A percentile compares a stretch with the other conserved stretches of the same genome.
Evolutionary conservation across 2,888 invertebrate genomes (phyloP).

Genomic region (Dorcus hopei): DNA sequence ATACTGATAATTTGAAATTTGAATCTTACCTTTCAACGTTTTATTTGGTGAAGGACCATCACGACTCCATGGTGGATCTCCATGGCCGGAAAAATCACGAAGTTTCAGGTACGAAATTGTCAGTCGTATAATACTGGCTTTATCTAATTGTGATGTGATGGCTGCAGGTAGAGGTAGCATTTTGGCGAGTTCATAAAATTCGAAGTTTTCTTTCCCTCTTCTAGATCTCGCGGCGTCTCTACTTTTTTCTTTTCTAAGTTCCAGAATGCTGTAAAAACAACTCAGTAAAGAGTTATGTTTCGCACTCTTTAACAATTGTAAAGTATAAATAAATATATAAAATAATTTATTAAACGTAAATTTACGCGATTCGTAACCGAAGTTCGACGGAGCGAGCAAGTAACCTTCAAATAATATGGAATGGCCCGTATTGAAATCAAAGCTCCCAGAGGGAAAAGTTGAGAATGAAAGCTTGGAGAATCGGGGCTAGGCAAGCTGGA

Average conservation of each 20-base stretch:
- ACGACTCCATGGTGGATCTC: slow-evolving; percentile 93
- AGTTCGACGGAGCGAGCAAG: background rate
- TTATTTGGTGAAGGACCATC: slow-evolving; percentile 77
- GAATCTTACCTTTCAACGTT: slow-evolving; percentile 71
- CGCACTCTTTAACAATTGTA: too few relatives aligned
- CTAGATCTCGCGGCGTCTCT: slow-evolving; percentile 89
- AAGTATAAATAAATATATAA: too few relatives aligned
- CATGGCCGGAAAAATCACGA: slow-evolving; percentile 91
- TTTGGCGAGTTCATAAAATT: slow-evolving; percentile 94
- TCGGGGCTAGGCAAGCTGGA: slow-evolving; percentile 42
- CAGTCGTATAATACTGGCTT: slow-evolving; percentile 93
- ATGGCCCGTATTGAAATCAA: slow-evolving; percentile 45
- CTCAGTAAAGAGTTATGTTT: background rate
- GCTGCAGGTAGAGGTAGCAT: slow-evolving; percentile 89
- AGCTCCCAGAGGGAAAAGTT: slow-evolving; percentile 40
- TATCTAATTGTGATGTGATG: slow-evolving; percentile 91
- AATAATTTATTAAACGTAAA: background rate
- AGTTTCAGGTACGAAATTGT: slow-evolving; percentile 94
- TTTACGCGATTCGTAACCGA: background rate
- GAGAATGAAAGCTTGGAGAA: slow-evolving; percentile 42
- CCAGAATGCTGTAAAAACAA: slow-evolving; percentile 76
- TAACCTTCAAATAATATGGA: slow-evolving; percentile 20
- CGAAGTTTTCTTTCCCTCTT: slow-evolving; percentile 92
- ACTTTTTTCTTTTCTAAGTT: slow-evolving; percentile 90
- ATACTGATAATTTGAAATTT: too few relatives aligned